These are phyloP conservation scores for Bovichtus variegatus DNA, from an alignment of 2,797 vertebrate species.

Conservation along the genomic window DNA sequence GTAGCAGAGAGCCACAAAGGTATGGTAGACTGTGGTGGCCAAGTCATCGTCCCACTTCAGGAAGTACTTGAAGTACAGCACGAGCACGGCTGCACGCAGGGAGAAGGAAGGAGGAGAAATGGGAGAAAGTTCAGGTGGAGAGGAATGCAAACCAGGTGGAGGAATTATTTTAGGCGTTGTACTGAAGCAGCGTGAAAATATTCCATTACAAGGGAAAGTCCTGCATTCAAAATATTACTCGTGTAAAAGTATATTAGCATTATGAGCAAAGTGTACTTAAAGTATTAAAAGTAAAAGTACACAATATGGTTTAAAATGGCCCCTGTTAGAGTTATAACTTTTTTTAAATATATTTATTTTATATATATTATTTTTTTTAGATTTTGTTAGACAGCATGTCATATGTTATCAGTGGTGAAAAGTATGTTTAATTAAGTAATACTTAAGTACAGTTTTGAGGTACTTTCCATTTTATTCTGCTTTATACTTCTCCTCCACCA, in stretches of 20 bases:
- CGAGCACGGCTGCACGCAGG: slow-evolving; percentile 88
- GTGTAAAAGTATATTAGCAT: background rate
- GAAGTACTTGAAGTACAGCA: slow-evolving; percentile 93
- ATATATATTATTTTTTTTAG: too few relatives aligned
- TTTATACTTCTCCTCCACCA: background rate
- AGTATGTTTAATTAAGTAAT: too few relatives aligned
- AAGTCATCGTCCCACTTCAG: slow-evolving; percentile 90
- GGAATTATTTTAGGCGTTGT: background rate
- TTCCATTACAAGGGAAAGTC: background rate
- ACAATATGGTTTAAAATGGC: too few relatives aligned
- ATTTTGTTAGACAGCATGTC: too few relatives aligned
- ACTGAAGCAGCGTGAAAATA: background rate
- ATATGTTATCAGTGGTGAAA: too few relatives aligned
- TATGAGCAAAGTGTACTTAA: background rate
- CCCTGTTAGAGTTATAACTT: too few relatives aligned
- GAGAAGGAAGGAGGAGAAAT: background rate
- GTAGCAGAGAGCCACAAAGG: slow-evolving; percentile 94
- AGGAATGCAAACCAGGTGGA: background rate
- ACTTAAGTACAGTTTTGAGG: background rate
- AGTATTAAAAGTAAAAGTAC: background rate
- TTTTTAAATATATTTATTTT: too few relatives aligned
- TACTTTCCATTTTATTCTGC: background rate
- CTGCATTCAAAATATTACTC: background rate
- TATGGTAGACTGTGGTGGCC: slow-evolving; percentile 93
- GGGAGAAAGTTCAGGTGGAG: background rate